These are phyloP conservation scores for Trachelus troglodyta DNA, from an alignment of 2,888 invertebrate species.

Conservation along the genomic window DNA sequence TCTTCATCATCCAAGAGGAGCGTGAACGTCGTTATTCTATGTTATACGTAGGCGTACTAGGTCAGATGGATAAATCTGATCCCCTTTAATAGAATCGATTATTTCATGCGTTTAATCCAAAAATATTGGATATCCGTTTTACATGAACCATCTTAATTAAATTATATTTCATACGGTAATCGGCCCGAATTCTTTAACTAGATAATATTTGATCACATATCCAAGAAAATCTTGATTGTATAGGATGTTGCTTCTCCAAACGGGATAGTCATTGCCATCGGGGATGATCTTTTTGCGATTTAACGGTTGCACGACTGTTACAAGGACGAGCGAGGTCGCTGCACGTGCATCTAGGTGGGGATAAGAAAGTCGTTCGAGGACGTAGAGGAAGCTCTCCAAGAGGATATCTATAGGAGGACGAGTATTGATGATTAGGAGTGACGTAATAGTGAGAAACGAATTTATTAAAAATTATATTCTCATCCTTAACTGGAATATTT, in stretches of 20 bases:
- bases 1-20: background rate
- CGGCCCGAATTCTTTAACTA: background rate
- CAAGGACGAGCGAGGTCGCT: conserved; percentile 37
- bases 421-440: background rate
- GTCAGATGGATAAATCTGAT: background rate
- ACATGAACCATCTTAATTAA: background rate
- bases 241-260: background rate
- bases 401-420: background rate
- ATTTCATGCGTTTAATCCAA: background rate
- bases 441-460: background rate
- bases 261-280: background rate
- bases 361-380: background rate
- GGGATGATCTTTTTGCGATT: conserved; percentile 25
- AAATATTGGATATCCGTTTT: background rate
- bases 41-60: background rate
- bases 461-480: background rate
- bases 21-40: conserved; percentile 1
- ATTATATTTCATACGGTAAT: background rate
- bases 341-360: conserved; percentile 5
- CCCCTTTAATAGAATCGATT: background rate
- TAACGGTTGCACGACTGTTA: conserved; percentile 38
- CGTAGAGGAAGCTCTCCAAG: background rate
- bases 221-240: background rate
- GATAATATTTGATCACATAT: background rate
- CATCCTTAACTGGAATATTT: background rate